Conservation (phyloP, 2,888 invertebrate species). For the Micropterix aruncella region DNA sequence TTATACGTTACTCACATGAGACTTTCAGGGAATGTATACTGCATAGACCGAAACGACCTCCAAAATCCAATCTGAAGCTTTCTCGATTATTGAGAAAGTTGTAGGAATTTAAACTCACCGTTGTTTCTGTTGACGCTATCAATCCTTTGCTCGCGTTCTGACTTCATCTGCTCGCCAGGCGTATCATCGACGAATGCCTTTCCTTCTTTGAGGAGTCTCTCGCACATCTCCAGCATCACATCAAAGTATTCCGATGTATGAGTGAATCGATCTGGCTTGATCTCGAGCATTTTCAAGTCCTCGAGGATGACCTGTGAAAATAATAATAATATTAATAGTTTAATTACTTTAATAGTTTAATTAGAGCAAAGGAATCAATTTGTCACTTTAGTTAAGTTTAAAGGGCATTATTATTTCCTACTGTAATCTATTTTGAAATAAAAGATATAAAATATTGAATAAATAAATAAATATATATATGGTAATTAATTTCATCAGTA, state of each 20-base stretch:
- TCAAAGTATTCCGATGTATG: constrained; percentile 98
- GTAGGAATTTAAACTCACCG: too few relatives aligned
- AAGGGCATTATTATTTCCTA: neutral
- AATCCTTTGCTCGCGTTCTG: constrained; percentile 76
- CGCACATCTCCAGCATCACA: constrained; percentile 75
- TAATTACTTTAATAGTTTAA: neutral
- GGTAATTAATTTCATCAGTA: too few relatives aligned
- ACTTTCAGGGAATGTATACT: too few relatives aligned
- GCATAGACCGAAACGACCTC: too few relatives aligned
- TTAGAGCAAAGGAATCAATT: neutral
- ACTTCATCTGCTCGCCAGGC: constrained; percentile 87
- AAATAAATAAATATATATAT: too few relatives aligned
- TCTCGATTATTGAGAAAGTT: too few relatives aligned
- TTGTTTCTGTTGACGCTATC: constrained; percentile 79
- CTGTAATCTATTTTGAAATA: neutral
- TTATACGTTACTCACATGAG: too few relatives aligned
- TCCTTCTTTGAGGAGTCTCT: constrained; percentile 71
- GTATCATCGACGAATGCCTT: constrained; percentile 97
- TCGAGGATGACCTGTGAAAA: constrained; percentile 59
- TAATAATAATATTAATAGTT: too few relatives aligned
- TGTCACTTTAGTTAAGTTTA: neutral
- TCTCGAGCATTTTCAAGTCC: constrained; percentile 81
- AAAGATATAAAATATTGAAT: too few relatives aligned
- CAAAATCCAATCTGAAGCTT: too few relatives aligned
- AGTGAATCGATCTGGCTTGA: constrained; percentile 85